Conservation (phyloP, 2,888 invertebrate genomes). For the Taenaris catops region DNA sequence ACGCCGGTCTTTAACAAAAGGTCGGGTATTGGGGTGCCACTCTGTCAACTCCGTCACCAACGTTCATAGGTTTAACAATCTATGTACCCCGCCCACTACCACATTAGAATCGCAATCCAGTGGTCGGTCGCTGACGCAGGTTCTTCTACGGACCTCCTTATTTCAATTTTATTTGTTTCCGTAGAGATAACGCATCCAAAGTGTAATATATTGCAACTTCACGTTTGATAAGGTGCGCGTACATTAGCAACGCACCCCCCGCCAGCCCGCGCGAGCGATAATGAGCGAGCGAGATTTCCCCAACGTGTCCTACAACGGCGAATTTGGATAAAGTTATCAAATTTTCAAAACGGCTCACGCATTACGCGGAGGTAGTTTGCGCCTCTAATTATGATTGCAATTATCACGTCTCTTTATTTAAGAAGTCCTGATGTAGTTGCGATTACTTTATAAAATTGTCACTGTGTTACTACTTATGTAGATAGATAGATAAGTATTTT, state of each 20-base stretch:
- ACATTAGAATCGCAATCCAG: too few species aligned
- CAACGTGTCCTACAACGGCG: constrained; percentile 68
- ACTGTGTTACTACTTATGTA: too few species aligned
- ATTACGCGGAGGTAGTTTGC: constrained; percentile 47
- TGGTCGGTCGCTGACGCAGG: too few species aligned
- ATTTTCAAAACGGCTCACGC: constrained; percentile 76
- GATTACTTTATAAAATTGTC: constrained; percentile 5
- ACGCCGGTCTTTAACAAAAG: too few species aligned
- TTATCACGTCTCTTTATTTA: constrained; percentile 31
- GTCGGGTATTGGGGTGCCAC: too few species aligned
- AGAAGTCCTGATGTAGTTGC: constrained; percentile 5
- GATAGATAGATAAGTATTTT: neutral
- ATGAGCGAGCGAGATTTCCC: constrained; percentile 71
- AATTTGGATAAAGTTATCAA: constrained; percentile 78
- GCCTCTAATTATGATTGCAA: constrained; percentile 69
- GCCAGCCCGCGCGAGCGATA: constrained; percentile 55
- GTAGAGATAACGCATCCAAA: constrained; percentile 6
- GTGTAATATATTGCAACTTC: constrained; percentile 27
- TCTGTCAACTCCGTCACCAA: too few species aligned
- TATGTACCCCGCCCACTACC: too few species aligned
- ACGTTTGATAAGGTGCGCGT: constrained; percentile 46
- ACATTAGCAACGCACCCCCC: constrained; percentile 65
- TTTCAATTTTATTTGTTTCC: too few species aligned
- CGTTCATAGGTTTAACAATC: too few species aligned
- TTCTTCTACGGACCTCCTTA: too few species aligned